Evolutionary conservation across 2,113 vertebrate genomes (phyloP), one percentile per base, ranked within the genome.

Genomic region (Callorhinus ursinus): DNA sequence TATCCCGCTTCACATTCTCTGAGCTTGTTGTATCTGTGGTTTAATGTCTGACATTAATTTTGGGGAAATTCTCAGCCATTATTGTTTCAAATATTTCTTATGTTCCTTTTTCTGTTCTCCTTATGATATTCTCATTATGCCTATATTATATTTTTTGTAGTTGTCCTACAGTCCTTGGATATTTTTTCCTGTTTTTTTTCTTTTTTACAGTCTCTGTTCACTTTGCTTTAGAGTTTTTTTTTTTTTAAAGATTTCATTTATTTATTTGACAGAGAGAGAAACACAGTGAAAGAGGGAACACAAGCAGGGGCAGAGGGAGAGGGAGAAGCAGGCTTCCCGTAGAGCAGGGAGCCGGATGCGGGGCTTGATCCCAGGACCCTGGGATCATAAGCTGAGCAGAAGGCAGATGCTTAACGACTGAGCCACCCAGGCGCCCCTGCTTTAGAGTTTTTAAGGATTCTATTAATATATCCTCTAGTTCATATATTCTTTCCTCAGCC

Each of bases 391-490:
- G 42, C 42, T 7, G 42, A 46, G 6, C 42, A 6, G 7, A 46
- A 46, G 46, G 46, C 46, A 46, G 46, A 46, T 1, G 46, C 46
- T 46, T 46, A 46, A 46, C 8, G 8, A 7, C 46, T 46, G 46
- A 46, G 46, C 46, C 7, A 46, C 46, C 46, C 46, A 46, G 46
- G 46, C 7, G 46, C 46, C 46, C 46, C 46, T 72, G 85, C 10
- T 72, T 88, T 79, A 49, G 21, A 46, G 63, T n/a, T 72, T 92
- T 92, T 71, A 53, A 92, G 39, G 65, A 92, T 72, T 92, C 67
- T 83, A n/a, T 59, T 46, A 39, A 26, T n/a, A 39, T 83, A 92
- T 71, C 10, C 15, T 57, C 31, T 92, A 77, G 39, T 28, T 92
- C 90, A 72, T 65, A 59, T 80, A 71, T 83, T 92, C 90, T 59